Evolutionary conservation across 1,140 invertebrate species (phyloP).

Genomic region (Aphelenchoides besseyi): DNA sequence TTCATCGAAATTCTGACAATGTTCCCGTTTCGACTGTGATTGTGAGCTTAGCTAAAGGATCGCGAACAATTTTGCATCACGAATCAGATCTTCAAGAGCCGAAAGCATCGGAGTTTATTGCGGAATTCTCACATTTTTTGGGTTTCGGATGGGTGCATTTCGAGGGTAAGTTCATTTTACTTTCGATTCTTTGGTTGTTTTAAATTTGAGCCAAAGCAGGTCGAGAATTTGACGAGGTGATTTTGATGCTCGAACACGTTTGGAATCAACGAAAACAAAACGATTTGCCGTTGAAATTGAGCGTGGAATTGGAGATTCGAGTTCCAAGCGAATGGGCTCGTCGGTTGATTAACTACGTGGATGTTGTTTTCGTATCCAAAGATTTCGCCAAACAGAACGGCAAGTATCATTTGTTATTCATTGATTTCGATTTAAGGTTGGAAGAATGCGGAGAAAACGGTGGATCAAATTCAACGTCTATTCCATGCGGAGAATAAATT

Average conservation of each 20-base stretch:
- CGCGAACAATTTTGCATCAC: constrained; percentile 13
- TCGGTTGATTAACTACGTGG: background rate
- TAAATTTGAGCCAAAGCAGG: constrained; percentile 18
- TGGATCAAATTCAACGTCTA: background rate
- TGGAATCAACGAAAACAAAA: background rate
- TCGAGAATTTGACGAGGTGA: constrained; percentile 6
- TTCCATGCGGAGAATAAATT: constrained; percentile 6
- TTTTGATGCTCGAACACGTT: constrained; percentile 1
- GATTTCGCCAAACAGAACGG: constrained; percentile 13
- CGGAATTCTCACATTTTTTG: background rate
- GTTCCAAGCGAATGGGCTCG: constrained; percentile 1
- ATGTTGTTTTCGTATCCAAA: constrained; percentile 14
- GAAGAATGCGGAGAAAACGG: constrained; percentile 7
- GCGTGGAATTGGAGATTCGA: constrained; percentile 17
- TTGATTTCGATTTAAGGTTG: constrained; percentile 17
- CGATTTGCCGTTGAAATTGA: background rate
- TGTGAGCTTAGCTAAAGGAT: background rate
- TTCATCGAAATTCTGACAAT: background rate
- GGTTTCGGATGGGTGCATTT: constrained; percentile 2
- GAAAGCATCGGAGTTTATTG: constrained; percentile 1
- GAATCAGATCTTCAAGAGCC: constrained; percentile 14
- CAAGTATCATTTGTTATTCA: background rate
- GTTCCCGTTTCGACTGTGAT: constrained; percentile 19
- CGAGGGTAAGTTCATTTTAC: constrained; percentile 17
- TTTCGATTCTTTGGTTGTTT: no score